Conservation (phyloP, 2,888 invertebrate genomes). For the Drosophila falleni region DNA sequence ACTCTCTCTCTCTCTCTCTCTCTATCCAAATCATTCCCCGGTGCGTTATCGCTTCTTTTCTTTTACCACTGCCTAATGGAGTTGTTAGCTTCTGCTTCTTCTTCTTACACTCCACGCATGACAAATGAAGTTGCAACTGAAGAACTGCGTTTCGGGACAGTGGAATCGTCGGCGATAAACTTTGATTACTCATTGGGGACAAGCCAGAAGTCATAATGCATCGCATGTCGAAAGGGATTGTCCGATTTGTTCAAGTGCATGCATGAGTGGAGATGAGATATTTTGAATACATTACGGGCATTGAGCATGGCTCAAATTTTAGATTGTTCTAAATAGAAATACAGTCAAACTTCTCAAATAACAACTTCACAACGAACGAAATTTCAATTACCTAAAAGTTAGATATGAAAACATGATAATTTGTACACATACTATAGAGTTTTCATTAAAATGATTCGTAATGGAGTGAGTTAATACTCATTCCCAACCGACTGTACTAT, state of each 20-base stretch:
- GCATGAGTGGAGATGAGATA: constrained; percentile 34
- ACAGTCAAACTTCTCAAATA: background rate
- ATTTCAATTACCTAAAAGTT: background rate
- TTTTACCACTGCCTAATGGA: constrained; percentile 55
- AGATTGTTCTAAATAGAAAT: background rate
- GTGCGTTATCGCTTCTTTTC: constrained; percentile 31
- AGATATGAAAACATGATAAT: background rate
- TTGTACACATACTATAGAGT: background rate
- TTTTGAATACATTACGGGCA: background rate
- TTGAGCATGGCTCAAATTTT: background rate
- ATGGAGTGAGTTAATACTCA: background rate
- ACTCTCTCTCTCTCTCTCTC: constrained; percentile 7
- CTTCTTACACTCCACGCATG: constrained; percentile 62
- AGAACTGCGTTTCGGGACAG: constrained; percentile 11
- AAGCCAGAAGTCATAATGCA: constrained; percentile 31
- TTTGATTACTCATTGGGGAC: constrained; percentile 49
- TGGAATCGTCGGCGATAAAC: constrained; percentile 15
- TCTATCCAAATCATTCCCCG: background rate
- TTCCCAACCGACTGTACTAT: background rate
- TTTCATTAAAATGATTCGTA: background rate
- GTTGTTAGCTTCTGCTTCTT: constrained; percentile 53
- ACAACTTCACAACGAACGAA: background rate
- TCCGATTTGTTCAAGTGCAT: constrained; percentile 33
- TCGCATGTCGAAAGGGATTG: constrained; percentile 37
- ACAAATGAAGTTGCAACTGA: constrained; percentile 50